These are phyloP conservation scores for Epizoanthus stellaris DNA, from an alignment of 92 coral and sea anemone species.

Conservation along the genomic window DNA sequence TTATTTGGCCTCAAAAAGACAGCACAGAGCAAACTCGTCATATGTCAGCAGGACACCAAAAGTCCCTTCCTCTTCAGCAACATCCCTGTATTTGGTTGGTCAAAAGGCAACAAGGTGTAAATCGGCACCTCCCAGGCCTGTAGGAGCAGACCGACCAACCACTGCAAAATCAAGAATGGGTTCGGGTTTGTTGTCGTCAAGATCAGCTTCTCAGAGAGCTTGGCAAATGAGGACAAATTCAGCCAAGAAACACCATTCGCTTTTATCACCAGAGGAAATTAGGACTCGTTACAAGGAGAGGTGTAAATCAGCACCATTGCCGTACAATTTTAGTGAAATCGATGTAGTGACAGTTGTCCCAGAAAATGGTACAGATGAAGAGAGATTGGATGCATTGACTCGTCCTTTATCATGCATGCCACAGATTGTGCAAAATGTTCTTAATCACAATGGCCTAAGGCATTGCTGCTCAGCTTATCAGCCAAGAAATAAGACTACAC, in stretches of 20 bases:
- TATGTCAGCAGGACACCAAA: background rate
- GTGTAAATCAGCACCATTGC: slow-evolving; percentile 91
- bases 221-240: slow-evolving; percentile 85
- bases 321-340: slow-evolving; percentile 78
- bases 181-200: slow-evolving; percentile 43
- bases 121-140: slow-evolving; percentile 82
- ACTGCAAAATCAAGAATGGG: slow-evolving; percentile 49
- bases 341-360: slow-evolving; percentile 73
- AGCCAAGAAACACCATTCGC: slow-evolving; percentile 68
- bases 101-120: slow-evolving; percentile 72
- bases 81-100: slow-evolving; percentile 61
- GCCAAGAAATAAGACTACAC: slow-evolving; percentile 63
- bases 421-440: slow-evolving; percentile 83
- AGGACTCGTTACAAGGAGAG: slow-evolving; percentile 62
- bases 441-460: slow-evolving; percentile 80
- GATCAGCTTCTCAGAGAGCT: slow-evolving; percentile 81
- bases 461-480: slow-evolving; percentile 90
- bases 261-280: slow-evolving; percentile 78
- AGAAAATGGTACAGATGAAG: slow-evolving; percentile 70
- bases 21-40: slow-evolving; percentile 3
- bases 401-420: slow-evolving; percentile 91
- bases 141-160: slow-evolving; percentile 56
- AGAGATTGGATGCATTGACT: slow-evolving; percentile 77
- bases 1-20: slow-evolving; percentile 22
- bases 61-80: slow-evolving; percentile 47